These are phyloP conservation scores for Scaptomyza parva DNA, from an alignment of 2,888 invertebrate genomes.

Conservation along the genomic window DNA sequence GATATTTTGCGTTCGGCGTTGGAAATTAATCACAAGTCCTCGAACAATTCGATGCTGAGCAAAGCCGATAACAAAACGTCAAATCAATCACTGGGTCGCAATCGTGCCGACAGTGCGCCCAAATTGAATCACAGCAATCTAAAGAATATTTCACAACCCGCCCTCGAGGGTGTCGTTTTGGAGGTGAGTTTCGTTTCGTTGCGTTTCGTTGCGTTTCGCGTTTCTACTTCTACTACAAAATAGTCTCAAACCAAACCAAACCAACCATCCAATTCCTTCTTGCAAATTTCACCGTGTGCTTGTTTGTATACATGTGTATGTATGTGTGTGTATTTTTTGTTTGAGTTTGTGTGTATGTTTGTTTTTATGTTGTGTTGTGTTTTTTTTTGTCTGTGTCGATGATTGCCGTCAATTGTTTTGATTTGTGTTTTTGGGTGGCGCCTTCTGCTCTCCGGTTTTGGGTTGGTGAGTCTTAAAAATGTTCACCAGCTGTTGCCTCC, in stretches of 20 bases:
- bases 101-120: conserved; percentile 88
- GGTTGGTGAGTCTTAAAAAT: conserved; percentile 42
- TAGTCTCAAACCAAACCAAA: conserved; percentile 3
- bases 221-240: conserved; percentile 1
- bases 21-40: conserved; percentile 88
- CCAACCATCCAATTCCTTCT: background rate
- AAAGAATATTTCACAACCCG: conserved; percentile 88
- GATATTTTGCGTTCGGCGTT: conserved; percentile 89
- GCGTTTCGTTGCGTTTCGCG: too few species aligned
- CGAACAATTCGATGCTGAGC: conserved; percentile 85
- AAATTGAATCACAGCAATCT: conserved; percentile 86
- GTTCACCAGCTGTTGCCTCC: conserved; percentile 65
- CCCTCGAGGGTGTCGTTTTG: conserved; percentile 86
- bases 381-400: conserved; percentile 41
- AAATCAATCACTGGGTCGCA: conserved; percentile 86
- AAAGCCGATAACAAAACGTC: conserved; percentile 86
- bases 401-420: conserved; percentile 82
- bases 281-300: conserved; percentile 7
- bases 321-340: background rate
- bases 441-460: conserved; percentile 21
- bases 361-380: conserved; percentile 14
- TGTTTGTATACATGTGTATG: conserved; percentile 1
- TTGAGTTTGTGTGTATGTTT: background rate
- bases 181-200: conserved; percentile 87
- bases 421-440: conserved; percentile 46